These are phyloP conservation scores for Heliornis fulica DNA, from an alignment of 2,113 vertebrate genomes.

Conservation along the genomic window DNA sequence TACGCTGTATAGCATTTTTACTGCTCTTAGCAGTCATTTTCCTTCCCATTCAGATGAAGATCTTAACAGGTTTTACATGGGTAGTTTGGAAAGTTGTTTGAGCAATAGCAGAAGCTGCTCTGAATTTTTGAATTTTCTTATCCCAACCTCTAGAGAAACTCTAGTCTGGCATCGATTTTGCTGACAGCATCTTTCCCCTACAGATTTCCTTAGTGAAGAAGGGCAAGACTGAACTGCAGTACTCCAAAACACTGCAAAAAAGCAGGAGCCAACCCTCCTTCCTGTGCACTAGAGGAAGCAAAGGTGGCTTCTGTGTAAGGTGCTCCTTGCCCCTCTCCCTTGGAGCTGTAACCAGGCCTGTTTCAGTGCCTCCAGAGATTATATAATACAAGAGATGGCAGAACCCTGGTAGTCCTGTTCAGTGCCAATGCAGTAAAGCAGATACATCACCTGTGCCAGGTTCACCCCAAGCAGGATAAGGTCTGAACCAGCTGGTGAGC, in stretches of 20 bases:
- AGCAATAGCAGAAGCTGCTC: not conserved
- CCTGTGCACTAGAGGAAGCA: not conserved
- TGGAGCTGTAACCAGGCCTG: not conserved
- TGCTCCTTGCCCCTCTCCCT: not conserved
- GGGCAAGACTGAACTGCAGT: not conserved
- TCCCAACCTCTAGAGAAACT: not conserved
- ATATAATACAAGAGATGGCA: not conserved
- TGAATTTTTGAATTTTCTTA: not conserved
- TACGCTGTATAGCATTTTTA: not conserved
- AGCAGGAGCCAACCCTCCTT: not conserved
- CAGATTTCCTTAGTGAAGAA: not conserved
- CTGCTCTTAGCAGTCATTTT: not conserved
- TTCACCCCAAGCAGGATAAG: accelerated
- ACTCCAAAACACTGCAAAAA: not conserved
- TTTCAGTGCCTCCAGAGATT: not conserved
- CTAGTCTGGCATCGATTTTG: not conserved
- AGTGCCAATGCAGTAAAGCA: not conserved
- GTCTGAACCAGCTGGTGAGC: not conserved
- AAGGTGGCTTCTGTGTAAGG: not conserved
- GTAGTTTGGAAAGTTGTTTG: not conserved
- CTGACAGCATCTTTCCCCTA: not conserved
- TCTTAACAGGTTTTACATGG: not conserved
- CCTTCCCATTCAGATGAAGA: not conserved
- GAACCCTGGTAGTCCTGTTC: not conserved
- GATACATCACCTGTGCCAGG: not conserved